Base-by-base conservation (phyloP, 2,888 invertebrate genomes). In the Dilophus febrilis region DNA sequence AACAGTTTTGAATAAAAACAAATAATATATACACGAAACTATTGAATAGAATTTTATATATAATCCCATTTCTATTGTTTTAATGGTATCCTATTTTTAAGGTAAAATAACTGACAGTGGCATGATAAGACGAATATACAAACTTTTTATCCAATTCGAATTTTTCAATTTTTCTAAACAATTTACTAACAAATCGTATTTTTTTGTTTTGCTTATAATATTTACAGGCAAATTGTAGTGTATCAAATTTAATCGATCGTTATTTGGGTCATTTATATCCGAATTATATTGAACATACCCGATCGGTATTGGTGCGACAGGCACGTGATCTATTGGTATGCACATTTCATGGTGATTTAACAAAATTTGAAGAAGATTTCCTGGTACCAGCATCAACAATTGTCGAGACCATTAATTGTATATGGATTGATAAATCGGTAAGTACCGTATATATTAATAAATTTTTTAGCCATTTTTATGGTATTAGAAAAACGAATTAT, bases 271-370 rank as follows among this genome's bases (percentile, higher is more conserved):
- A 66, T 47, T 66, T 76, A 54, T 77, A 76, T 59, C 66, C 70
- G 45, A 67, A 72, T 53, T 74, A 71, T 54, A 53, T 49, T 47
- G 64, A 66, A 46, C 62, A 66, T 51, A 68, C 70, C 42, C 65
- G 67, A 50, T 66, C 68, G 52, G 67, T 72, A 52, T 64, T 79
- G 55, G 67, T 75, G 49, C 67, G 75, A 40, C 77, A 78, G 62
- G 78, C 78, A 40, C 67, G 77, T 51, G 74, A 77, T 58, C 63
- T 77, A 44, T 67, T 78, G 49, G 71, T 74, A 38, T 72, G 73
- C 53, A 69, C 69, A 49, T 78, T 72, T 59, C 70, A 68, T 47
- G 76, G 76, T 35, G 71, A 73, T 57, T 56, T 77, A 51, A 64
- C 64, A 46, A 64, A 65, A 50, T 78, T 78, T 57, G 72, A 75